A percentile compares a stretch with the other conserved stretches of the same genome.
Evolutionary conservation across 2,888 invertebrate species (phyloP).

Genomic region (Eupsilia transversa): DNA sequence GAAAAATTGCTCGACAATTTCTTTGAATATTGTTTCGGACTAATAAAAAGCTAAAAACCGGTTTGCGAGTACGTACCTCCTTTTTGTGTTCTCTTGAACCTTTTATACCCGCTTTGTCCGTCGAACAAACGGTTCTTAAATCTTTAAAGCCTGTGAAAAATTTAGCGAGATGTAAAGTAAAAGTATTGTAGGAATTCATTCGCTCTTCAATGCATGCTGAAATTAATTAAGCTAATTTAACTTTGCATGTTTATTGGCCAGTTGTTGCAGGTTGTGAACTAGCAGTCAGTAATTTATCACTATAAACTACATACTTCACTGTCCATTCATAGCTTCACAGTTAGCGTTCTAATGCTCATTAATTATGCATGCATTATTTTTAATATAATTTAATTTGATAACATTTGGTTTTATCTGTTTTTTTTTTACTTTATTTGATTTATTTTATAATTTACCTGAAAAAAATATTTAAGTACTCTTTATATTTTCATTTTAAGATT

Average conservation of each 20-base stretch:
- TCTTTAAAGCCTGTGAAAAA: slow-evolving; percentile 55
- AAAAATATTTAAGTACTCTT: too few species aligned
- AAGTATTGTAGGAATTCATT: slow-evolving; percentile 52
- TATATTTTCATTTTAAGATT: not conserved
- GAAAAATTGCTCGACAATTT: slow-evolving; percentile 44
- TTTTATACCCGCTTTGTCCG: slow-evolving; percentile 55
- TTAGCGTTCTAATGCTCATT: not conserved
- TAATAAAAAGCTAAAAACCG: slow-evolving; percentile 52
- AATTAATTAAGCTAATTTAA: slow-evolving; percentile 63
- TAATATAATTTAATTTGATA: too few species aligned
- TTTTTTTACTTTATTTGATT: too few species aligned
- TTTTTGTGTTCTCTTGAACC: slow-evolving; percentile 58
- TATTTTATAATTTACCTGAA: too few species aligned
- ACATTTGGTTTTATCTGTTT: too few species aligned
- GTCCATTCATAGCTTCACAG: not conserved
- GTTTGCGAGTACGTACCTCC: slow-evolving; percentile 42
- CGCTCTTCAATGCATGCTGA: slow-evolving; percentile 50
- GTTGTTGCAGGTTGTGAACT: slow-evolving; percentile 41
- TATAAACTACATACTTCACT: not conserved
- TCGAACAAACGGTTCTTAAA: slow-evolving; percentile 54
- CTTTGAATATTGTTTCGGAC: slow-evolving; percentile 53
- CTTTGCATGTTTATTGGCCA: slow-evolving; percentile 51
- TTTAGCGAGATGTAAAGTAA: slow-evolving; percentile 45
- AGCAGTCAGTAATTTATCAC: slow-evolving; percentile 32
- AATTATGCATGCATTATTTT: too few species aligned